phyloP scores from a whole-genome alignment of 2,797 vertebrate species.

The Capromys pilorides region DNA sequence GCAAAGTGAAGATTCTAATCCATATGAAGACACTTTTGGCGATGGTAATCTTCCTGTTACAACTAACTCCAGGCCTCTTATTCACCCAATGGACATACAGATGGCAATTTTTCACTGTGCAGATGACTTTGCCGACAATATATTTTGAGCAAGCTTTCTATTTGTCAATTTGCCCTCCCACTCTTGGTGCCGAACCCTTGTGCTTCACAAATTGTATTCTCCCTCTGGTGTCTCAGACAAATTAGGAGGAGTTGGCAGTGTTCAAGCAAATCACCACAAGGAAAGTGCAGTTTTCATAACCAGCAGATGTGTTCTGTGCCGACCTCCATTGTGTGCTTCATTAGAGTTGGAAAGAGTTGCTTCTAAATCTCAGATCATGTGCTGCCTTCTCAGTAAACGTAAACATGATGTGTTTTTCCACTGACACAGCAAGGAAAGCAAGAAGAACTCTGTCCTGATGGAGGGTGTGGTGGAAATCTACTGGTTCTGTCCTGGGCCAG shows the following conservation, averaged over 20 bases:
- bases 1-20: background rate
- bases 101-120: conserved; percentile 87
- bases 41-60: accelerated
- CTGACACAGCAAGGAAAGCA: conserved; percentile 78
- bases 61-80: background rate
- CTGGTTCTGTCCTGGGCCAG: conserved; percentile 87
- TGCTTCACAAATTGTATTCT: too few relatives aligned
- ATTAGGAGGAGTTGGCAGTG: too few relatives aligned
- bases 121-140: conserved; percentile 85
- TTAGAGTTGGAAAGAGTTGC: conserved; percentile 83
- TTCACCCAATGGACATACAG: conserved; percentile 71
- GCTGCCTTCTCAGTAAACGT: conserved; percentile 78
- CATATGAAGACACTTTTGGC: conserved; percentile 35
- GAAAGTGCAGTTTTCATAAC: too few relatives aligned
- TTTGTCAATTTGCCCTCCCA: conserved; percentile 84
- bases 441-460: conserved; percentile 79
- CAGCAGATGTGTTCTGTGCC: too few relatives aligned
- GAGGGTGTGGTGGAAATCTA: conserved; percentile 87
- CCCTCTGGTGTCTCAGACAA: too few relatives aligned
- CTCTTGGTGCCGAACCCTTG: too few relatives aligned
- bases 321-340: conserved; percentile 76
- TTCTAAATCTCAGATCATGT: conserved; percentile 86
- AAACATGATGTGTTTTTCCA: conserved; percentile 83
- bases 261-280: too few relatives aligned
- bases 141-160: conserved; percentile 83